Evolutionary conservation across 2,113 vertebrate genomes (phyloP), one percentile per base, ranked within the genome.

Genomic region (Psettodes erumei): DNA sequence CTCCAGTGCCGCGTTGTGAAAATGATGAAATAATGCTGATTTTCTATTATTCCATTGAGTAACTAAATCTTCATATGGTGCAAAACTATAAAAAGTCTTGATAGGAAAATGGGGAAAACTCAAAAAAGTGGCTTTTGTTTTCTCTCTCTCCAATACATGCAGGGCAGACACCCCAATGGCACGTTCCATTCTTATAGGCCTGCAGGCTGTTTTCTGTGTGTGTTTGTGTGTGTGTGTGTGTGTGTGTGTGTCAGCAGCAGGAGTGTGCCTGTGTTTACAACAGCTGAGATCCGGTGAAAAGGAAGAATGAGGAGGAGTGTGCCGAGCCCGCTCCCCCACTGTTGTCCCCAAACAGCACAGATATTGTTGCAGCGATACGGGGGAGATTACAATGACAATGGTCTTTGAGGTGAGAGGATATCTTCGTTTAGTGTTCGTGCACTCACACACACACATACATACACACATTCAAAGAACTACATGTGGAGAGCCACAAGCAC

Each of bases 291-390:
- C 27, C 32, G 8, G 30, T 83, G 76, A 88, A 90, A 83, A 88
- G 72, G 66, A 80, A 75, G 62, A 79, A 79, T 47, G 69, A 86
- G 65, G 56, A 62, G 77, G 65, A 88, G 89, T 88, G 90, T 89
- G 89, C 71, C 70, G 27, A 71, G 80, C 88, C 81, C 76, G 59
- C 83, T 89, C 64, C 78, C 72, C 71, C 81, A 8, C 87, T 93
- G 91, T 91, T 94, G 91, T 92, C 85, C 87, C 89, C 65, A 93
- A 94, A 95, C 93, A 94, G 79, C 76, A 35, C 33, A 27, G 53
- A 68, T 77, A 90, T 87, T 92, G 90, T 93, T 83, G 83, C 82
- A 77, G 80, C 78, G 87, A 91, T 91, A 73, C 59, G 23, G 73
- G 55, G 75, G 61, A 78, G 81, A 85, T 87, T 82, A 66, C 40